phyloP scores from a whole-genome alignment of 2,113 vertebrate species.

The Mastomys natalensis region DNA sequence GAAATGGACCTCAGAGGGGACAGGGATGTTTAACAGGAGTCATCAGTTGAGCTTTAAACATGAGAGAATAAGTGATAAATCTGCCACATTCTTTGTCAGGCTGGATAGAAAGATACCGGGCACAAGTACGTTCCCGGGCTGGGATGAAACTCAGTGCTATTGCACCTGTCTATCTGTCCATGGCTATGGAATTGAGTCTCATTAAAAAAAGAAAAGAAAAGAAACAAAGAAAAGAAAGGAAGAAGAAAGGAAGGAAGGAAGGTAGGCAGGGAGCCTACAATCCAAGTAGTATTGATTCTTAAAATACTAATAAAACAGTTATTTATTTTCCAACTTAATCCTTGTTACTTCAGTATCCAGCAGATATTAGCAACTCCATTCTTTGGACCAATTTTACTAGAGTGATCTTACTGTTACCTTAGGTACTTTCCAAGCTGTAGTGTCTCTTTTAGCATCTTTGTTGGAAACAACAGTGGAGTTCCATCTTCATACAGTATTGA shows the following conservation, averaged over 20 bases:
- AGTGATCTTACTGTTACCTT: neutral
- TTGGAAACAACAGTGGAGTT: neutral
- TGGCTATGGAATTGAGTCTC: neutral
- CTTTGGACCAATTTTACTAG: neutral
- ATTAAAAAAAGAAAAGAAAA: no score
- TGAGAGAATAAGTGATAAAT: neutral
- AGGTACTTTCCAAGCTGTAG: neutral
- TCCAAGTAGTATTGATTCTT: neutral
- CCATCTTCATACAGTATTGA: neutral
- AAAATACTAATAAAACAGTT: slow-evolving; percentile 4
- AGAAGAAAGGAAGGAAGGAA: neutral
- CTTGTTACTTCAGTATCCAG: neutral
- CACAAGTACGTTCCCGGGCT: neutral
- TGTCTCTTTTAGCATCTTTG: neutral
- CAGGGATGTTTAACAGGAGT: slow-evolving; percentile 4
- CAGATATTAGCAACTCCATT: neutral
- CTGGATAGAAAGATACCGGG: neutral
- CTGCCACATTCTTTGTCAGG: neutral
- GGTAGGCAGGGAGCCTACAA: neutral
- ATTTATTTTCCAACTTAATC: neutral
- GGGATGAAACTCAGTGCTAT: neutral
- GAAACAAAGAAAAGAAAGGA: neutral
- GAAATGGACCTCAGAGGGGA: neutral
- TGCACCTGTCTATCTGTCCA: neutral
- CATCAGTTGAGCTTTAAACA: neutral